Percentiles rank a stretch among this genome's conserved stretches.
phyloP scores from a whole-genome alignment of 1,140 invertebrate species.

The Diachasmimorpha longicaudata region DNA sequence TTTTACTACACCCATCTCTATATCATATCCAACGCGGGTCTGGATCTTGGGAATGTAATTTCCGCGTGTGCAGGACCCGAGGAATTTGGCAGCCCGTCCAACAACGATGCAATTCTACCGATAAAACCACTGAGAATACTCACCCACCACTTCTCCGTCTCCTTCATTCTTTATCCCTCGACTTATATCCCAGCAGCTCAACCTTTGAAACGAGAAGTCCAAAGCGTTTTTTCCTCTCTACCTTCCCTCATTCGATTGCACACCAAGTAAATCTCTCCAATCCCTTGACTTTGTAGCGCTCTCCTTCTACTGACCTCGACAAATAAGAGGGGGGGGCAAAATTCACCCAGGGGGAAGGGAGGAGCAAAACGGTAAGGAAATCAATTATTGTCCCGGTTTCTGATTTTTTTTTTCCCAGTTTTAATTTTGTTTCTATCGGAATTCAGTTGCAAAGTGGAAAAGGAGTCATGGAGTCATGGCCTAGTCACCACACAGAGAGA shows the following conservation, averaged over 20 bases:
- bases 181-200: not conserved
- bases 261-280: not conserved
- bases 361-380: too few relatives aligned
- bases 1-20: not conserved
- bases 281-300: not conserved
- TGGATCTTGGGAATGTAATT: not conserved
- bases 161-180: not conserved
- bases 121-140: not conserved
- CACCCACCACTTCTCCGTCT: not conserved
- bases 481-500: too few relatives aligned
- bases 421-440: too few relatives aligned
- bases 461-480: too few relatives aligned
- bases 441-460: too few relatives aligned
- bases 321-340: too few relatives aligned
- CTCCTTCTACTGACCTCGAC: not conserved
- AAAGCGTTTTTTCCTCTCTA: not conserved
- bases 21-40: not conserved
- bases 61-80: not conserved
- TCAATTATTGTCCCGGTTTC: too few relatives aligned
- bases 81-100: not conserved
- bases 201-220: slow-evolving; percentile 20
- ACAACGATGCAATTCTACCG: not conserved
- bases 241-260: slow-evolving; percentile 10
- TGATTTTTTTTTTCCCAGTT: not conserved
- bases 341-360: too few relatives aligned